These are phyloP conservation scores for Acrocephalus scirpaceus DNA, from an alignment of 2,797 vertebrate genomes.

Conservation along the genomic window DNA sequence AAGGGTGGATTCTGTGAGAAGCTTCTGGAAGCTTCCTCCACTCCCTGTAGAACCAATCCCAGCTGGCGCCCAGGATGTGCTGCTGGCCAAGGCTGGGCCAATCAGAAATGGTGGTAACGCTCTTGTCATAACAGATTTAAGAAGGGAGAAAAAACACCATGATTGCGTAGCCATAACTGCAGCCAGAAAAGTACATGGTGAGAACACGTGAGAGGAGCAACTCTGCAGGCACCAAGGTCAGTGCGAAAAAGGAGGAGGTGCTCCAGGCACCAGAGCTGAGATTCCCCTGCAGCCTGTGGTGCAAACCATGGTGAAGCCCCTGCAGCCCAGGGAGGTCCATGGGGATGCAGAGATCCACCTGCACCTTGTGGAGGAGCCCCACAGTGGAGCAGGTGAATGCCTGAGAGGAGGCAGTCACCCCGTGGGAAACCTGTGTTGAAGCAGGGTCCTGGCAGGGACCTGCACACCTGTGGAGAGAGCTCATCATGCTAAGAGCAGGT, in stretches of 20 bases:
- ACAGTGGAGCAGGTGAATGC: neutral
- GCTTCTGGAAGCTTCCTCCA: neutral
- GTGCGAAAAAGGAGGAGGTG: neutral
- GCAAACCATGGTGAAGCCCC: neutral
- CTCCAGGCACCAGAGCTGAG: neutral
- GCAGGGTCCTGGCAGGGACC: neutral
- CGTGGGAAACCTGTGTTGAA: neutral
- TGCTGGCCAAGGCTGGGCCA: neutral
- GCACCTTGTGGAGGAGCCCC: neutral
- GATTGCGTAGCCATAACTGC: neutral
- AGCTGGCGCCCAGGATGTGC: neutral
- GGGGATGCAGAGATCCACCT: neutral
- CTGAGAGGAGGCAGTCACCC: neutral
- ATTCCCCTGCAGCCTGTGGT: too few species aligned
- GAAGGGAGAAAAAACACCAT: accelerated
- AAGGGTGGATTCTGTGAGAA: neutral
- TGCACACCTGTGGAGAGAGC: neutral
- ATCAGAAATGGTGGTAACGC: neutral
- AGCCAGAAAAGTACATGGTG: neutral
- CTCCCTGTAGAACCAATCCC: neutral
- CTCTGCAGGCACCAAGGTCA: neutral
- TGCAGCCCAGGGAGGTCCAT: neutral
- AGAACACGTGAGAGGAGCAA: neutral
- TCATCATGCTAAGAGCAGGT: too few species aligned
- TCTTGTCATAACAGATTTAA: neutral